Conservation (phyloP, 1,140 invertebrate species). For the Caenorhabditis remanei region DNA sequence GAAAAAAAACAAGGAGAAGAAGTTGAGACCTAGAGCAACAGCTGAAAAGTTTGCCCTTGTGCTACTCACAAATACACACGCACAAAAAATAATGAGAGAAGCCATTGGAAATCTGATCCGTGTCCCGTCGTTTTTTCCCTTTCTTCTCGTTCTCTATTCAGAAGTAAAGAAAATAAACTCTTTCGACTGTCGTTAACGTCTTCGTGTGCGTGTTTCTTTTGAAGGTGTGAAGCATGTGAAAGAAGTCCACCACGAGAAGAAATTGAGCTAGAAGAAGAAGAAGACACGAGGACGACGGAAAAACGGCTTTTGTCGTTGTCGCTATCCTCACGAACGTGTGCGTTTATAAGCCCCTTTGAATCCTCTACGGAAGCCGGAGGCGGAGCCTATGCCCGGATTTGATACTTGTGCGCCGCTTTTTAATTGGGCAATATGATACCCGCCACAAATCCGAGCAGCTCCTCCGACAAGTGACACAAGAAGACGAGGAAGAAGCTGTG, state of each 20-base stretch:
- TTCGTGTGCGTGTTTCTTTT: not conserved
- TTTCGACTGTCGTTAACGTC: not conserved
- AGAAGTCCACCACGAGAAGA: not conserved
- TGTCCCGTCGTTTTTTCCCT: not conserved
- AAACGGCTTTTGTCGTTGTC: slow-evolving; percentile 8
- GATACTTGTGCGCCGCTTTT: slow-evolving; percentile 44
- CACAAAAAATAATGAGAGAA: slow-evolving; percentile 45
- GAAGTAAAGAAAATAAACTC: not conserved
- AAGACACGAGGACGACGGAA: not conserved
- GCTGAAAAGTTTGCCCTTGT: slow-evolving; percentile 52
- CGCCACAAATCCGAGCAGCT: slow-evolving; percentile 27
- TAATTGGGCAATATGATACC: slow-evolving; percentile 55
- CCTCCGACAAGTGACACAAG: slow-evolving; percentile 32
- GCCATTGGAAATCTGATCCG: slow-evolving; percentile 45
- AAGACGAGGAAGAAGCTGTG: slow-evolving; percentile 13
- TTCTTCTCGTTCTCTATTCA: slow-evolving; percentile 32
- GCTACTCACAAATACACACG: not conserved
- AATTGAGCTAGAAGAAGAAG: not conserved
- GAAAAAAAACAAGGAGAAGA: not conserved
- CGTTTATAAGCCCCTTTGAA: slow-evolving; percentile 12
- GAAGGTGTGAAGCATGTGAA: slow-evolving; percentile 49
- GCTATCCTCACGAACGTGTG: slow-evolving; percentile 2
- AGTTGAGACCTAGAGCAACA: not conserved
- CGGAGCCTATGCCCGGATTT: slow-evolving; percentile 24
- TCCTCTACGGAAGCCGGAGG: not conserved